phyloP scores from a whole-genome alignment of 1,140 invertebrate species.

The Tachypleus tridentatus region DNA sequence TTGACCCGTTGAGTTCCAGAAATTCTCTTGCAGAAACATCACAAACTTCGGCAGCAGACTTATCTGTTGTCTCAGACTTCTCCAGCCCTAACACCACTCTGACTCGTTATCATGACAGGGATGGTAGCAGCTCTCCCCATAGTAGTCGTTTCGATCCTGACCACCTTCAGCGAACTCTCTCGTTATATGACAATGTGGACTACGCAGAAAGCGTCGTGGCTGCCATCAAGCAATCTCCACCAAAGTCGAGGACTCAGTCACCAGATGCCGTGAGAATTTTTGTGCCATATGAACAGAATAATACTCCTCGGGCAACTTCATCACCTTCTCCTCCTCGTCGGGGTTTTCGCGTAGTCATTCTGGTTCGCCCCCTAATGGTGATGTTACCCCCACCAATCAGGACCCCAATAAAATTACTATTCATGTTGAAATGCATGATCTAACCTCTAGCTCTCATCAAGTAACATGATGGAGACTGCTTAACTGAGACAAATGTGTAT shows the following conservation, averaged over 20 bases:
- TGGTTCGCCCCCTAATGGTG: constrained; percentile 17
- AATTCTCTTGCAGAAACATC: constrained; percentile 67
- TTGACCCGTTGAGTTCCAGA: constrained; percentile 44
- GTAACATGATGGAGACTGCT: too few species aligned
- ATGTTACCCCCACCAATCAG: constrained; percentile 19
- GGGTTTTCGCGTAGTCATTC: constrained; percentile 2
- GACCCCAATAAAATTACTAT: constrained; percentile 23
- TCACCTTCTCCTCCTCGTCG: constrained; percentile 15
- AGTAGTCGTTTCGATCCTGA: constrained; percentile 7
- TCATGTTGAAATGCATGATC: constrained; percentile 1
- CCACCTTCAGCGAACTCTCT: constrained; percentile 19
- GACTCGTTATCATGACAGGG: constrained; percentile 16
- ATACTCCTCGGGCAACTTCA: constrained; percentile 12
- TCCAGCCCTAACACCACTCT: constrained; percentile 21
- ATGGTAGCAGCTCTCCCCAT: constrained; percentile 17
- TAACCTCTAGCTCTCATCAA: too few species aligned
- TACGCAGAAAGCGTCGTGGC: constrained; percentile 21
- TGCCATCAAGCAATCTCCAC: constrained; percentile 26
- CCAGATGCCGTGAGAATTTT: constrained; percentile 57
- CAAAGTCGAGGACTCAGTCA: constrained; percentile 11
- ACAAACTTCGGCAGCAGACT: constrained; percentile 64
- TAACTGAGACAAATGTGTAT: too few species aligned
- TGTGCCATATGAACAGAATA: constrained; percentile 44
- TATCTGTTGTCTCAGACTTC: constrained; percentile 54
- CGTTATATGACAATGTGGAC: constrained; percentile 26